Evolutionary conservation across 2,113 vertebrate species (phyloP).

Genomic region (Pelecanoides urinatrix): DNA sequence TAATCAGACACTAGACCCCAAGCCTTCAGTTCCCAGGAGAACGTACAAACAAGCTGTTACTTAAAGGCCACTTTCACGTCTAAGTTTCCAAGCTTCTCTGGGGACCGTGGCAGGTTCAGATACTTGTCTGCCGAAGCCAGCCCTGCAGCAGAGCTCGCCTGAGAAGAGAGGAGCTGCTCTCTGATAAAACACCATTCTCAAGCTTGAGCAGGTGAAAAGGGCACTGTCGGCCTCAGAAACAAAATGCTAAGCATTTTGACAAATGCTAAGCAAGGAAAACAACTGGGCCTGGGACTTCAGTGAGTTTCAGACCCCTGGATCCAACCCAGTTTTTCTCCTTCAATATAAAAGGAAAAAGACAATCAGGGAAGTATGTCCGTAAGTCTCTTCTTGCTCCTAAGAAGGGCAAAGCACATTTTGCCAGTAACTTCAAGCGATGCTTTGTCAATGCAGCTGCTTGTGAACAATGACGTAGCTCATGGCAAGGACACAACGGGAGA

Average conservation of each 20-base stretch:
- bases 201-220: not conserved
- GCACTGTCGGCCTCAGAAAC: not conserved
- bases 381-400: not conserved
- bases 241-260: not conserved
- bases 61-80: slow-evolving; percentile 46
- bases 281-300: not conserved
- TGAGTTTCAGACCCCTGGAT: not conserved
- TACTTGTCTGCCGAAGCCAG: not conserved
- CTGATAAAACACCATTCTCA: not conserved
- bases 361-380: not conserved
- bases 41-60: slow-evolving; percentile 3
- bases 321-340: not conserved
- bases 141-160: not conserved
- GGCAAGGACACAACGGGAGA: not conserved
- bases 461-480: not conserved
- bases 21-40: slow-evolving; percentile 20
- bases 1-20: slow-evolving; percentile 26
- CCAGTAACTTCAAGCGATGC: not conserved
- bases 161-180: not conserved
- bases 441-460: not conserved
- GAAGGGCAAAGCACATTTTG: not conserved
- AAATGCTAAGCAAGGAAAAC: not conserved
- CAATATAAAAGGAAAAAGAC: not conserved
- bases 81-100: not conserved
- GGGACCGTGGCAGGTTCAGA: not conserved